A percentile compares a stretch with the other conserved stretches of the same genome.
Evolutionary conservation across 2,888 invertebrate species (phyloP).

Genomic region (Lysandra coridon): DNA sequence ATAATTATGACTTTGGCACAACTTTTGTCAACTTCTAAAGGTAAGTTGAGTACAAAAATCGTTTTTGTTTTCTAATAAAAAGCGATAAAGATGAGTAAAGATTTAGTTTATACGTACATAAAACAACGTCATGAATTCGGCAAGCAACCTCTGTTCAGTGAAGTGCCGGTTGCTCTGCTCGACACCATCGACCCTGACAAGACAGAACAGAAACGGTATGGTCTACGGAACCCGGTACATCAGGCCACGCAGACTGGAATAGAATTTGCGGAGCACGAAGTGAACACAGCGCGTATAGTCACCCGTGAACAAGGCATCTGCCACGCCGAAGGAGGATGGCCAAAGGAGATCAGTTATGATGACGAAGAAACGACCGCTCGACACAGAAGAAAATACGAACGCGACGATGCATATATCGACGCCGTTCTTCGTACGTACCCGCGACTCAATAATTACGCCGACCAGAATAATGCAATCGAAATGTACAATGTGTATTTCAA

Average conservation of each 20-base stretch:
- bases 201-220: slow-evolving; percentile 55
- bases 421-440: slow-evolving; percentile 77
- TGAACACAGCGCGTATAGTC: slow-evolving; percentile 81
- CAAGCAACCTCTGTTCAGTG: slow-evolving; percentile 65
- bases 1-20: neutral
- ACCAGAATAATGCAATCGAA: slow-evolving; percentile 88
- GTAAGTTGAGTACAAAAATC: no score
- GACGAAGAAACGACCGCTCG: slow-evolving; percentile 85
- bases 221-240: slow-evolving; percentile 69
- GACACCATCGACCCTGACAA: slow-evolving; percentile 57
- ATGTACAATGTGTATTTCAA: slow-evolving; percentile 87
- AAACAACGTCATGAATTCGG: slow-evolving; percentile 70
- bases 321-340: slow-evolving; percentile 91
- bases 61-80: neutral
- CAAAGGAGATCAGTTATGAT: slow-evolving; percentile 83
- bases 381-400: slow-evolving; percentile 86
- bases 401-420: slow-evolving; percentile 85
- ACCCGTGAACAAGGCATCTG: slow-evolving; percentile 78
- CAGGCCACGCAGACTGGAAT: slow-evolving; percentile 60
- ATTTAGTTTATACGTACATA: slow-evolving; percentile 53
- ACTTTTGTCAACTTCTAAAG: neutral
- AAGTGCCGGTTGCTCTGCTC: slow-evolving; percentile 51
- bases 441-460: slow-evolving; percentile 81
- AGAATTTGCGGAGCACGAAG: slow-evolving; percentile 57
- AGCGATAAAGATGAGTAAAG: slow-evolving; percentile 36